phyloP scores from a whole-genome alignment of 2,888 invertebrate genomes.

The Nemotelus pantherinus region DNA sequence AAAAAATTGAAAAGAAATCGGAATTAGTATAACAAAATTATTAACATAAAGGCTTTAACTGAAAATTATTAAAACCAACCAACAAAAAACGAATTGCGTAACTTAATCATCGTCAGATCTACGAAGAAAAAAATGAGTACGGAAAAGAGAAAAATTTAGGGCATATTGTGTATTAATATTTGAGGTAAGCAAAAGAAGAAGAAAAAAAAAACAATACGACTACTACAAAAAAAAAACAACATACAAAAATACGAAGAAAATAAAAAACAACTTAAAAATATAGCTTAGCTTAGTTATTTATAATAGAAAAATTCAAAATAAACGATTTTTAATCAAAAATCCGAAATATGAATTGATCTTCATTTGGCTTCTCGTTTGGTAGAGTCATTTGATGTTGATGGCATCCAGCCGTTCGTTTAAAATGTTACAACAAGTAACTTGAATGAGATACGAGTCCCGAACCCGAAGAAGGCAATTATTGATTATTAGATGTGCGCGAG shows the following conservation, averaged over 20 bases:
- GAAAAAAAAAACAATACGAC: slow-evolving; percentile 20
- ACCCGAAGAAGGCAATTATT: neutral
- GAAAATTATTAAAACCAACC: neutral
- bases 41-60: slow-evolving; percentile 3
- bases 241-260: neutral
- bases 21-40: slow-evolving; percentile 20
- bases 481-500: neutral
- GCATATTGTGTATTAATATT: neutral
- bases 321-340: slow-evolving; percentile 40
- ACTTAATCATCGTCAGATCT: too few species aligned
- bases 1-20: slow-evolving; percentile 17
- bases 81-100: neutral
- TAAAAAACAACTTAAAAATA: slow-evolving; percentile 9
- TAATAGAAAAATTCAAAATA: slow-evolving; percentile 47
- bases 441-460: too few species aligned
- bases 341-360: neutral
- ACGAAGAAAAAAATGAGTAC: neutral
- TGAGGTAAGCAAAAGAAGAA: neutral
- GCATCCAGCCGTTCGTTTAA: too few species aligned
- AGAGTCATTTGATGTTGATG: too few species aligned
- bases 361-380: neutral
- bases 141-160: neutral
- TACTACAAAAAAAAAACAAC: neutral
- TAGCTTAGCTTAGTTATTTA: slow-evolving; percentile 48
- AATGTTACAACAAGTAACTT: too few species aligned